Evolutionary conservation across 2,113 vertebrate species (phyloP).

Genomic region (Xiphorhynchus elegans): DNA sequence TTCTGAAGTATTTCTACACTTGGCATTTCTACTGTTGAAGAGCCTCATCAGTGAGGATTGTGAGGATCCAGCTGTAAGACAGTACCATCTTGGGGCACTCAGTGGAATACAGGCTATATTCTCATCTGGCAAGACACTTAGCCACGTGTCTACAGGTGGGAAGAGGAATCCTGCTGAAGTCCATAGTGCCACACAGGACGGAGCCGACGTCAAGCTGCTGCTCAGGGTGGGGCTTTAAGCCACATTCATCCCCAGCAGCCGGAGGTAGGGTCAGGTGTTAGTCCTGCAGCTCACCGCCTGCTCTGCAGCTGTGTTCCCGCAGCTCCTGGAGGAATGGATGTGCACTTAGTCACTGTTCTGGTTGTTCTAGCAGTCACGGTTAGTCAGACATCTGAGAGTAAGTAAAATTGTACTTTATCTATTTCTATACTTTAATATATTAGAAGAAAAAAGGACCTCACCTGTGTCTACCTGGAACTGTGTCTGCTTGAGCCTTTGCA

Average conservation of each 20-base stretch:
- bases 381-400: slow-evolving; percentile 62
- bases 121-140: background rate
- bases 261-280: background rate
- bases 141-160: fast-evolving
- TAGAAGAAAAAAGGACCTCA: background rate
- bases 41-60: background rate
- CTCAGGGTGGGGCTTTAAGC: slow-evolving; percentile 63
- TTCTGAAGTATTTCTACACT: background rate
- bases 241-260: background rate
- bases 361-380: slow-evolving; percentile 9
- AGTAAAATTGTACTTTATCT: slow-evolving; percentile 20
- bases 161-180: background rate
- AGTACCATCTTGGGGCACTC: fast-evolving
- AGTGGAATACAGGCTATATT: background rate
- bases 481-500: background rate
- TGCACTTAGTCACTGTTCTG: background rate
- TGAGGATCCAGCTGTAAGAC: fast-evolving
- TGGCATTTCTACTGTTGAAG: background rate
- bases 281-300: background rate
- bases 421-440: background rate
- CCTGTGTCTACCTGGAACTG: background rate
- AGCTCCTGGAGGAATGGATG: slow-evolving; percentile 48
- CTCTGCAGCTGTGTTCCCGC: background rate
- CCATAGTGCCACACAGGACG: background rate
- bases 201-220: background rate